phyloP scores from a whole-genome alignment of 2,113 vertebrate genomes.

The Anolis sagrei region DNA sequence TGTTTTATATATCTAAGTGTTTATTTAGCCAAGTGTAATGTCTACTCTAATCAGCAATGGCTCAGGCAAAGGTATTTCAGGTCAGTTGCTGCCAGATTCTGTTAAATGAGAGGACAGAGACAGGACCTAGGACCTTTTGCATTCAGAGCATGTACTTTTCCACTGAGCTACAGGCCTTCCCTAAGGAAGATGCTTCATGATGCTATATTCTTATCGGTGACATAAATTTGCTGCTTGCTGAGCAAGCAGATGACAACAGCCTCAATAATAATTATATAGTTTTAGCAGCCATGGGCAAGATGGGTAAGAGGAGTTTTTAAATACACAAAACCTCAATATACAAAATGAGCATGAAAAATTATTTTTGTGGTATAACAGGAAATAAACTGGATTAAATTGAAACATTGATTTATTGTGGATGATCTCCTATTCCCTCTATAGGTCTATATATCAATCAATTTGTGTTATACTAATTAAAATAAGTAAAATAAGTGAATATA shows the following conservation, averaged over 20 bases:
- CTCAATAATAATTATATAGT: conserved; percentile 55
- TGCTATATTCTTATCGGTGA: conserved; percentile 36
- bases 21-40: background rate
- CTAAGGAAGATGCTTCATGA: background rate
- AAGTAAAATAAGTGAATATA: background rate
- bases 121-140: background rate
- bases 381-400: background rate
- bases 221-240: background rate
- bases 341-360: background rate
- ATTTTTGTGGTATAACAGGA: background rate
- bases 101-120: background rate
- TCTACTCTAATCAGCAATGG: background rate
- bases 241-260: conserved; percentile 35
- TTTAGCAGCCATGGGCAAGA: conserved; percentile 55
- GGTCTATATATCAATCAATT: no score
- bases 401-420: background rate
- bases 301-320: background rate
- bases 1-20: no score
- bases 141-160: background rate
- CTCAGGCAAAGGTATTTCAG: background rate
- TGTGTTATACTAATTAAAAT: background rate
- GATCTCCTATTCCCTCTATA: no score
- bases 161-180: background rate
- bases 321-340: background rate
- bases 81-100: background rate